Evolutionary conservation across 2,113 vertebrate species (phyloP), one percentile per base, ranked within the genome.

Genomic region (rabbit (Oryctolagus cuniculus)): DNA sequence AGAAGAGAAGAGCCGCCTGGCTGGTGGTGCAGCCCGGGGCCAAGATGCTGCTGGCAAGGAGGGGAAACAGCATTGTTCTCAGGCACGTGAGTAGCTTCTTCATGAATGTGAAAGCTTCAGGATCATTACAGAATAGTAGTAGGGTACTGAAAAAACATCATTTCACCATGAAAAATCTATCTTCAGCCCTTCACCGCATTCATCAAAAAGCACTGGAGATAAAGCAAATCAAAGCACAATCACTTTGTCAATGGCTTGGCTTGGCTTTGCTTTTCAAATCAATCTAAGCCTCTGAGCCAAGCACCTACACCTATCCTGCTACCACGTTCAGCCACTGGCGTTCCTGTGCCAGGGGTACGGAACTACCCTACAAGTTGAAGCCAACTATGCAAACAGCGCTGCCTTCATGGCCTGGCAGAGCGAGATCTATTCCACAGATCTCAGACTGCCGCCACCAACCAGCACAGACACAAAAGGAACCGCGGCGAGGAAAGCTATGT

Each of bases 401-500:
- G 93, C 95, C 91, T 91, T 80, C 72, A 93, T 49, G 75, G 83
- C 91, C 97, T 94, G 31, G 10, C 88, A 81, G 2, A 95, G 94
- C 38, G 58, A 95, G 95, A 97, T 95, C 91, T 97, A 85, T 96
- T 96, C 96, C 87, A 97, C 95, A 98, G 95, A 98, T 95, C 96
- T 96, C 85, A 0, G 24, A 97, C 96, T 97, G 94, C 97, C 97
- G 97, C 98, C 96, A 98, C 97, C 38, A 95, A 93, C 96, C 97
- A 98, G 97, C 97, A 94, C 0, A 96, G 98, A 98, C 98, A 98
- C 97, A 61, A 53, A 98, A 98, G 97, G 97, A 98, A 97, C 98
- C 96, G 98, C 92, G 84, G 90, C 63, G 97, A 98, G 98, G 98
- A 98, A 97, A 98, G 98, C 98, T 98, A 97, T 98, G 98, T 98